Conservation (phyloP, 2,113 vertebrate species). For the Sula dactylatra region DNA sequence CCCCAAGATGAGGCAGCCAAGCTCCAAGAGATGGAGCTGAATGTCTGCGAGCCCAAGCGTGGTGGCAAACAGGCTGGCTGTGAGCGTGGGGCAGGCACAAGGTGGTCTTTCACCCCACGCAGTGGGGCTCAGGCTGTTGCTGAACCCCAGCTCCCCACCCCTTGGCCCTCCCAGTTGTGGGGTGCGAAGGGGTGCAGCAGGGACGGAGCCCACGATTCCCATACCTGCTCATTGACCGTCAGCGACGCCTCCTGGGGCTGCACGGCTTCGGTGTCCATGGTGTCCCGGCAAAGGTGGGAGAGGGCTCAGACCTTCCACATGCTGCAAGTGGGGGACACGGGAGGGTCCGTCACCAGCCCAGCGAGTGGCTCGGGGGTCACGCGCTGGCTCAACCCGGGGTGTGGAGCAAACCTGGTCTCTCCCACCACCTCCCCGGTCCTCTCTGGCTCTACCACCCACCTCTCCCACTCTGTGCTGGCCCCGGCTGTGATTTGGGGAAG, state of each 20-base stretch:
- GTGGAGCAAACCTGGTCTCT: not conserved
- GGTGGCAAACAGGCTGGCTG: not conserved
- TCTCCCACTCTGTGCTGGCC: not conserved
- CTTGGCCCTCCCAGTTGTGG: not conserved
- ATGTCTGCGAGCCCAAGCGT: rapidly evolving
- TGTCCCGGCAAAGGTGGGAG: not conserved
- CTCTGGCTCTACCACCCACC: not conserved
- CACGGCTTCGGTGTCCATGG: slow-evolving; percentile 86
- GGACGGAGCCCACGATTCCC: not conserved
- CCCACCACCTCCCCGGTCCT: rapidly evolving
- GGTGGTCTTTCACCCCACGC: rapidly evolving
- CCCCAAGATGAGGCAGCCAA: rapidly evolving
- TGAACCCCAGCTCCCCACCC: not conserved
- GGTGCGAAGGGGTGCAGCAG: not conserved
- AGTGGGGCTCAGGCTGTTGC: not conserved
- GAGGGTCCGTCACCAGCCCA: not conserved
- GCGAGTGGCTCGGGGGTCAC: not conserved
- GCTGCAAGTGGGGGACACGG: slow-evolving; percentile 32
- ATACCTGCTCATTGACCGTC: slow-evolving; percentile 94
- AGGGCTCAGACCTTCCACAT: slow-evolving; percentile 74
- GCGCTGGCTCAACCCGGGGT: rapidly evolving
- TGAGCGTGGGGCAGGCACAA: not conserved
- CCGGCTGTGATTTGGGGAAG: rapidly evolving
- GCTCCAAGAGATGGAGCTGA: not conserved
- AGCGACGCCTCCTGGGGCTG: slow-evolving; percentile 81